These are phyloP conservation scores for Caracal caracal DNA, from an alignment of 2,113 vertebrate genomes.

Conservation along the genomic window DNA sequence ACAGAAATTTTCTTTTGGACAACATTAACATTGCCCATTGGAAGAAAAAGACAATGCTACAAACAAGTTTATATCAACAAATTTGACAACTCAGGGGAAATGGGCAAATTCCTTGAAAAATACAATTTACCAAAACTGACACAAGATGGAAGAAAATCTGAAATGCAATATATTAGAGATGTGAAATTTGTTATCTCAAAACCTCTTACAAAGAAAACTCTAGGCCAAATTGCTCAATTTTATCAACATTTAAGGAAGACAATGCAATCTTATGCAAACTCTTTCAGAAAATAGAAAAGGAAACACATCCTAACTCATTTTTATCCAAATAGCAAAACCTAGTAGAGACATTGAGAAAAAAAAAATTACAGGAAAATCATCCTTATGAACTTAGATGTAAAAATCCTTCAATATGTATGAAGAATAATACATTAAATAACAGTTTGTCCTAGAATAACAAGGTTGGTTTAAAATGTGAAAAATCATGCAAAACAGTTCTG, in stretches of 20 bases:
- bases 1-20: background rate
- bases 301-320: background rate
- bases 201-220: background rate
- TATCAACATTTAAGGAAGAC: background rate
- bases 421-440: background rate
- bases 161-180: background rate
- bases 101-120: background rate
- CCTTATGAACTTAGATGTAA: background rate
- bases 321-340: background rate
- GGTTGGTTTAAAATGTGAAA: background rate
- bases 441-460: background rate
- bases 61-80: background rate
- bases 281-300: background rate
- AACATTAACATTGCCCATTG: background rate
- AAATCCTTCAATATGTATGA: background rate
- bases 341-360: background rate
- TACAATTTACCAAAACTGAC: background rate
- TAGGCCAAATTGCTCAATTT: background rate
- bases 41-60: background rate
- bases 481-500: background rate
- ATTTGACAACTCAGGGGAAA: background rate
- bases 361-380: background rate
- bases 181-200: background rate
- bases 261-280: background rate
- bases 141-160: background rate